Evolutionary conservation across 2,888 invertebrate species (phyloP), one percentile per base, ranked within the genome.

Genomic region (Drosophila infuscata): DNA sequence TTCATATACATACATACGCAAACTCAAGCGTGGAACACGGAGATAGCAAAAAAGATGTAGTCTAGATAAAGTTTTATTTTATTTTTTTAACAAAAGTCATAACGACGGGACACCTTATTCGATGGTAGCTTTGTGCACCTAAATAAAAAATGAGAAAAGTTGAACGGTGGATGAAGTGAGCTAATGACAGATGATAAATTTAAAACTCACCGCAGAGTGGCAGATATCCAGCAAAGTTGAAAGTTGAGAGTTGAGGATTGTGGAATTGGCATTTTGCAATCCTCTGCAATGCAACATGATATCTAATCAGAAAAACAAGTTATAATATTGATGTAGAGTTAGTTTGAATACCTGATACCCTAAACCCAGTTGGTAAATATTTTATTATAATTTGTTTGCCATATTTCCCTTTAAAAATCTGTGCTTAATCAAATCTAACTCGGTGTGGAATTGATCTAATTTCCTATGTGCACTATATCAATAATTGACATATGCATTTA

Each of bases 131-230:
- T 65, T 64, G 36, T 49, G 33, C 52, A 36, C 15, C 32, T 29
- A 20, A 51, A 8, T 12, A 49, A 51, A 20, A 65, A 65, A 43
- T 61, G 70, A 36, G 41, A 57, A 82, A 84, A 81, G 71, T 81
- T 84, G 64, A 7, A 46, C 56, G 41, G 30, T 32, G 29, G 63
- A 69, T 53, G 67, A 74, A n/a, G 29, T 71, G 59, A 36, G 56
- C 56, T 32, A 41, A 33, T 32, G 56, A 36, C 51, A n/a, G 35
- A 32, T 51, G 60, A 57, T 62, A 61, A 58, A 41, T 70, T 36
- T 17, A 11, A 29, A 32, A 32, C 48, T 53, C 8, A 52, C 2
- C 15, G 20, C 15, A 12, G 32, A 12, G 32, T 12, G 51, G 15
- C 33, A 25, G 8, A 7, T 4, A 3, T 6, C 17, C 17, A 25